Evolutionary conservation across 2,113 vertebrate genomes (phyloP).

Genomic region (Otolemur garnettii): DNA sequence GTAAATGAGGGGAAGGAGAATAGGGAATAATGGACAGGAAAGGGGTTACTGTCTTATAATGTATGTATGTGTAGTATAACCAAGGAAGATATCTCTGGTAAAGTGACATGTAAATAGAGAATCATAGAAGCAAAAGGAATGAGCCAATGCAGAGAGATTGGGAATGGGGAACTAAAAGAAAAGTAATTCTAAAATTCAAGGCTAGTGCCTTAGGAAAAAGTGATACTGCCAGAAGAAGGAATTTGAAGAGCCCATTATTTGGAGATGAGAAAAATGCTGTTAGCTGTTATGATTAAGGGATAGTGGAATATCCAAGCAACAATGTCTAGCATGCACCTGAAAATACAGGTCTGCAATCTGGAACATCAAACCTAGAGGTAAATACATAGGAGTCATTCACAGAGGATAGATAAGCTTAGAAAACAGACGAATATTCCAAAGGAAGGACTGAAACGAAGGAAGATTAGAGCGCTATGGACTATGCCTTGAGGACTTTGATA

Average conservation of each 20-base stretch:
- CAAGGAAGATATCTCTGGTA: neutral
- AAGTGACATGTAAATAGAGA: neutral
- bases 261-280: neutral
- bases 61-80: neutral
- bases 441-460: slow-evolving; percentile 15
- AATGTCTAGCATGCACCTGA: neutral
- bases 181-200: slow-evolving; percentile 54
- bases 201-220: slow-evolving; percentile 36
- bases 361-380: neutral
- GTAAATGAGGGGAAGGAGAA: neutral
- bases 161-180: neutral
- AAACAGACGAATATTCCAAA: slow-evolving; percentile 35
- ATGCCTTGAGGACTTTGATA: neutral
- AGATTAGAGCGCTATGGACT: neutral
- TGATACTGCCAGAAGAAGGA: neutral
- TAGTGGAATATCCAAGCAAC: neutral
- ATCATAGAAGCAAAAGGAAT: neutral
- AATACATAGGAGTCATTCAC: neutral
- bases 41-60: neutral
- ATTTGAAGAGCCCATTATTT: slow-evolving; percentile 32
- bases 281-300: neutral
- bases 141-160: slow-evolving; percentile 2
- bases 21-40: neutral
- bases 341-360: slow-evolving; percentile 17
- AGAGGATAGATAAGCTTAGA: neutral